Conservation (phyloP, 1,140 invertebrate species). For the Fopius arisanus region DNA sequence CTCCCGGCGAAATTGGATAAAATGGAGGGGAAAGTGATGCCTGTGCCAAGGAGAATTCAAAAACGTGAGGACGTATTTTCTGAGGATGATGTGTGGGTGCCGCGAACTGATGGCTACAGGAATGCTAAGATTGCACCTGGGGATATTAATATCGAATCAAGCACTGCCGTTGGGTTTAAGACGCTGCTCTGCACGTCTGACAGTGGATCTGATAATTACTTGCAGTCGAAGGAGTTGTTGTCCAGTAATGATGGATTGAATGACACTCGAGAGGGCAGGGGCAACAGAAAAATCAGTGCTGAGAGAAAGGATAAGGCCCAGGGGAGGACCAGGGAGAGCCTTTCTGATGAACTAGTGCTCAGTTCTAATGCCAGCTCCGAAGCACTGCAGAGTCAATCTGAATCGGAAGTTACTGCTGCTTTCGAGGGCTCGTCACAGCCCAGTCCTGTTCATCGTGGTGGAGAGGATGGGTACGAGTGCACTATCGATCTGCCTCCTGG, state of each 20-base stretch:
- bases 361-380: slow-evolving; percentile 45
- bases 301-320: slow-evolving; percentile 2
- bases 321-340: slow-evolving; percentile 34
- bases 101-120: not conserved
- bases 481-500: slow-evolving; percentile 48
- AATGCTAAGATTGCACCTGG: not conserved
- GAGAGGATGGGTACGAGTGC: slow-evolving; percentile 41
- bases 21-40: not conserved
- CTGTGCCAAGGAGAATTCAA: slow-evolving; percentile 19
- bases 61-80: slow-evolving; percentile 5
- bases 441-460: slow-evolving; percentile 34
- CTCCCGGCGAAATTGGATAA: not conserved
- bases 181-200: slow-evolving; percentile 49
- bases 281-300: slow-evolving; percentile 25
- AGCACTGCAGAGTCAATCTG: slow-evolving; percentile 35
- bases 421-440: slow-evolving; percentile 37
- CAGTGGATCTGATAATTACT: slow-evolving; percentile 52
- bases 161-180: slow-evolving; percentile 52
- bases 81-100: slow-evolving; percentile 7
- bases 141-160: slow-evolving; percentile 46
- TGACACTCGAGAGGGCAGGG: not conserved
- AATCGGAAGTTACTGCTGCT: slow-evolving; percentile 37
- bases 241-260: slow-evolving; percentile 1
- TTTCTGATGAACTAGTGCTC: slow-evolving; percentile 46
- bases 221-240: slow-evolving; percentile 44